Evolutionary conservation across 37 sponge, comb jelly and placozoan species (phyloP).

Genomic region (Cladorhizidae sp.): DNA sequence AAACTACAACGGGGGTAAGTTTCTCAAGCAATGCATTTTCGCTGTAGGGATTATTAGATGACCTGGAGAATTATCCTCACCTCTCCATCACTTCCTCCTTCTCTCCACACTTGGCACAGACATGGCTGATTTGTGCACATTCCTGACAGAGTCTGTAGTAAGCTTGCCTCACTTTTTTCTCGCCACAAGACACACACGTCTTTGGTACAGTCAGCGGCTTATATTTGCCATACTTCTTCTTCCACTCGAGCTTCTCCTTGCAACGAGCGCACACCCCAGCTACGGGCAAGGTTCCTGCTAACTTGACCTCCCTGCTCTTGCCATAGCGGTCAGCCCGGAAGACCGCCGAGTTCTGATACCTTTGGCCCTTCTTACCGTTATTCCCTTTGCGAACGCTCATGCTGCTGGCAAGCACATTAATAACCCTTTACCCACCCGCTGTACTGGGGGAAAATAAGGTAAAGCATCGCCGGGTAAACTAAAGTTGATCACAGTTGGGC

Average conservation of each 20-base stretch:
- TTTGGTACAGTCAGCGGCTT: constrained; percentile 68
- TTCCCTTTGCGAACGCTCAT: constrained; percentile 28
- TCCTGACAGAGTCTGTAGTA: constrained; percentile 59
- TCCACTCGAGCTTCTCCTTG: constrained; percentile 78
- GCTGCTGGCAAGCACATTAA: background rate
- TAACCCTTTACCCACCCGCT: no score
- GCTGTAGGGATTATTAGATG: background rate
- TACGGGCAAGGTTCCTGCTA: constrained; percentile 9
- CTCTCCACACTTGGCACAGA: constrained; percentile 77
- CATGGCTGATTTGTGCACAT: constrained; percentile 32
- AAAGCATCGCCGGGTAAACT: no score
- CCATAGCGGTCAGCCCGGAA: constrained; percentile 44
- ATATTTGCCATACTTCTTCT: constrained; percentile 74
- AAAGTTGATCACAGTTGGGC: no score
- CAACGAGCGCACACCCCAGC: constrained; percentile 66
- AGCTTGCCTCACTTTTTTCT: constrained; percentile 58
- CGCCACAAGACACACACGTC: constrained; percentile 58
- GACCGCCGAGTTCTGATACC: constrained; percentile 57
- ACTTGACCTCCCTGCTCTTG: constrained; percentile 15
- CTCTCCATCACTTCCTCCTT: constrained; percentile 52
- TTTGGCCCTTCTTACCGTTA: constrained; percentile 54
- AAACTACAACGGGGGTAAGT: constrained; percentile 4
- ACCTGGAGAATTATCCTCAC: constrained; percentile 5
- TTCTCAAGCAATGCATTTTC: background rate
- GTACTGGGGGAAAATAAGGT: no score